Evolutionary conservation across 2,888 invertebrate species (phyloP), one percentile per base, ranked within the genome.

Genomic region (Mantis religiosa): DNA sequence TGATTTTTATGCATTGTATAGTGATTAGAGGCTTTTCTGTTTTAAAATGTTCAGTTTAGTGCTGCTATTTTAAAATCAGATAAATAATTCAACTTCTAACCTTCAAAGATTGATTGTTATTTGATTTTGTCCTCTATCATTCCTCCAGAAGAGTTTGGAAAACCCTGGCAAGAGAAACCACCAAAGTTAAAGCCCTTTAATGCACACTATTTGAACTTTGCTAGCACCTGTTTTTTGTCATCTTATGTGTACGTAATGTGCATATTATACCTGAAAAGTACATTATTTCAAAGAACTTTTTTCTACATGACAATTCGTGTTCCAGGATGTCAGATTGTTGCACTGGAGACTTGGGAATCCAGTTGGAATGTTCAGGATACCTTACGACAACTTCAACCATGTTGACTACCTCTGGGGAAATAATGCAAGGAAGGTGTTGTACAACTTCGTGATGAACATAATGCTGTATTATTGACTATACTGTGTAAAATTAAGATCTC

Each of bases 351-450:
- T 96, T n/a, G 94, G 94, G 0, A 95, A 95, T 90, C 93, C 94
- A 0, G 91, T 93, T 0, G 93, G 93, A 0, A 93, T 93, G 88
- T 93, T 94, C 91, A 92, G 93, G 86, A 93, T 96, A 6, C 92
- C 94, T 0, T 91, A 94, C 86, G 91, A 92, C 6, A 92, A 93
- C 88, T 95, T 94, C 91, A 95, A 94, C 91, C 95, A 95, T 91
- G 91, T 95, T 85, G 95, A 95, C 91, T 95, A 95, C 91, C 93
- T 95, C 6, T 95, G 94, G 91, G 95, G 94, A 4, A 94, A 93
- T 87, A 94, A 95, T 90, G 92, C 92, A 20, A 90, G 91, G 28
- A 89, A 90, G 92, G 92, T 92, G 15, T 95, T 96, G 6, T 96
- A 96, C 91, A 89, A 93, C 0, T 94, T 93, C 89, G 90, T 96